Base-by-base conservation (phyloP, 2,888 invertebrate species). In the Anodontia alba region DNA sequence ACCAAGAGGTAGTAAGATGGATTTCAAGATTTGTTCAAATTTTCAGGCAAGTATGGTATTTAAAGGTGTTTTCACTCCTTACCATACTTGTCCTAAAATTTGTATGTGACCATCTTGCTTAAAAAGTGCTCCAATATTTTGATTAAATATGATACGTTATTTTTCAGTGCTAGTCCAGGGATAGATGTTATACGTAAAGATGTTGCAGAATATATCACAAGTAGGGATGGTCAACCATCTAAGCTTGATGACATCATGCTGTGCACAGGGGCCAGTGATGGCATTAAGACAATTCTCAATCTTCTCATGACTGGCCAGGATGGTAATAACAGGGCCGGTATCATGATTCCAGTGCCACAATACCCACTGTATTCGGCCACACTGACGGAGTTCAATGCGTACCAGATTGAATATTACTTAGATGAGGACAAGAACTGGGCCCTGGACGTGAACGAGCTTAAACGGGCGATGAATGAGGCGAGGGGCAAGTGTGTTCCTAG, bases 291-390 rank as follows among this genome's bases (percentile, higher is more conserved):
- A 89, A 96, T 97, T 0, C 95, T 99, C 89, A 97, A 97, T 94
- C 94, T 98, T 87, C 73, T 93, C 73, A 91, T 94, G 90, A 93
- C 94, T 0, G 93, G 92, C 12, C 84, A 91, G 71, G 76, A 43
- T 2, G 93, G 92, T 12, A 83, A 75, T 0, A 86, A 89, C 90
- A 94, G 95, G 77, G 96, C 97, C 0, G 99, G 99, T 1, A 96
- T 99, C 20, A 96, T 99, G 97, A 97, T 99, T 89, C 99, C 99
- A 0, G 99, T 99, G 93, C 99, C 99, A 0, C 99, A 99, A 94
- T 99, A 99, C 95, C 99, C 99, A 0, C 95, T 99, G 31, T 99
- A 99, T 95, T 98, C 99, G 0, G 99, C 99, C 0, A 96, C 98
- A 0, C 95, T 99, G 57, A 97, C 98, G 1, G 99, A 99, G 95